Evolutionary conservation across 2,888 invertebrate genomes (phyloP).

Genomic region (Drosophila meridionalis): DNA sequence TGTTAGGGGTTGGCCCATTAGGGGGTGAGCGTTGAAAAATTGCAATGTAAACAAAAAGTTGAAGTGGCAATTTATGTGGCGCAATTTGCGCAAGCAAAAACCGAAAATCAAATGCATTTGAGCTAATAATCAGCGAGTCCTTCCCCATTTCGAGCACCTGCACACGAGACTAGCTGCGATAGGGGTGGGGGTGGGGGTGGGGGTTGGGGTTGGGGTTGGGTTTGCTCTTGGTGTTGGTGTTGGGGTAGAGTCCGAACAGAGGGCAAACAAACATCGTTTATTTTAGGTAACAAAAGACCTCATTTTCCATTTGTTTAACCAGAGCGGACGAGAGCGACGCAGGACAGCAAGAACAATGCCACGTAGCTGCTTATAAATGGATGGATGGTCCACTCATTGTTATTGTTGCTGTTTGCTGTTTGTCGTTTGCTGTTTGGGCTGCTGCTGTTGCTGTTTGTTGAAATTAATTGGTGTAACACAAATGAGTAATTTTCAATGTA

Average conservation of each 20-base stretch:
- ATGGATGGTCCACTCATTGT: conserved; percentile 38
- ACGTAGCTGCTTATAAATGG: conserved; percentile 64
- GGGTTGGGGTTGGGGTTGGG: background rate
- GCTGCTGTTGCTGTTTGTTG: conserved; percentile 66
- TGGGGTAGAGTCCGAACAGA: conserved; percentile 27
- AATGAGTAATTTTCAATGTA: conserved; percentile 82
- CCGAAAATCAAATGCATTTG: conserved; percentile 63
- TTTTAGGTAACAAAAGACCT: conserved; percentile 80
- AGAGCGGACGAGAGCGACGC: conserved; percentile 25
- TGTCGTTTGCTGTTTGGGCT: conserved; percentile 19
- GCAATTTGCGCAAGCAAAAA: conserved; percentile 36
- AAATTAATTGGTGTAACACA: conserved; percentile 82
- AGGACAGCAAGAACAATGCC: conserved; percentile 52
- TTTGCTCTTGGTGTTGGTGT: no score
- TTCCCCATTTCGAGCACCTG: conserved; percentile 49
- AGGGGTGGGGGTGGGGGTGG: background rate
- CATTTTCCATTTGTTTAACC: conserved; percentile 77
- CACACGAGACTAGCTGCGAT: conserved; percentile 31
- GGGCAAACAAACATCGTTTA: conserved; percentile 77
- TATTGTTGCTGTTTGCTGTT: conserved; percentile 26
- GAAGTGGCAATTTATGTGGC: conserved; percentile 60
- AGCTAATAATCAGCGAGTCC: conserved; percentile 38
- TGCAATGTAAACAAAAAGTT: conserved; percentile 68
- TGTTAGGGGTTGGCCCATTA: conserved; percentile 40
- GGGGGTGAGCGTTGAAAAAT: conserved; percentile 62